Conservation (phyloP, 2,797 vertebrate genomes). For the Oreortyx pictus region DNA sequence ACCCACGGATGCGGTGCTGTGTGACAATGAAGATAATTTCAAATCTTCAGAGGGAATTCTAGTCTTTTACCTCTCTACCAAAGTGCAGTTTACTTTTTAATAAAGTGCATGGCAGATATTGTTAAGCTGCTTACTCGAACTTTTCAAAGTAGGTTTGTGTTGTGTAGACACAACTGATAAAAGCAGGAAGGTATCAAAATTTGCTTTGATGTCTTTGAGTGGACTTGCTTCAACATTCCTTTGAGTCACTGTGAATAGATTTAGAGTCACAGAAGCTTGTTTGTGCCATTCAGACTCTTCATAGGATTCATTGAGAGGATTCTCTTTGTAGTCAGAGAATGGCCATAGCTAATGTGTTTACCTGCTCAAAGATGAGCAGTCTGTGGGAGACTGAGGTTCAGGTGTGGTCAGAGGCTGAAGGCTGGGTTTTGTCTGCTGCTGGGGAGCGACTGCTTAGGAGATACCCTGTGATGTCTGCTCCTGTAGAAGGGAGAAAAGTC, state of each 20-base stretch:
- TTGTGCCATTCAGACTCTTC: neutral
- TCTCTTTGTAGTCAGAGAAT: neutral
- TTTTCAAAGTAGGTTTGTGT: neutral
- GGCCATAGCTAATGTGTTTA: neutral
- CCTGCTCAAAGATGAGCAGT: neutral
- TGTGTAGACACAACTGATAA: neutral
- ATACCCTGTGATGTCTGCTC: rapidly evolving
- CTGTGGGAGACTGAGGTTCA: rapidly evolving
- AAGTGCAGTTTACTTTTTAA: neutral
- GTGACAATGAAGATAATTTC: neutral
- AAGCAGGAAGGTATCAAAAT: neutral
- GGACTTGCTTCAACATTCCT: neutral
- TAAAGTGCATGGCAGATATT: neutral
- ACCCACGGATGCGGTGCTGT: neutral
- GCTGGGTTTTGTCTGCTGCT: rapidly evolving
- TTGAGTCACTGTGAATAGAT: neutral
- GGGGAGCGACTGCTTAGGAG: neutral
- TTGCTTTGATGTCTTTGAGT: neutral
- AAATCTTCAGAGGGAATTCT: neutral
- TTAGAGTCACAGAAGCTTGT: neutral
- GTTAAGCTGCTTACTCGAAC: neutral
- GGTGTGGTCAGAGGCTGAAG: neutral
- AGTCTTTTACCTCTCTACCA: neutral
- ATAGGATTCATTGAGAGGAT: neutral
- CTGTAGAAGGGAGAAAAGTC: neutral